Percentiles rank a stretch among this genome's conserved stretches.
Evolutionary conservation across 2,888 invertebrate genomes (phyloP).

Genomic region (Ophion costatus): DNA sequence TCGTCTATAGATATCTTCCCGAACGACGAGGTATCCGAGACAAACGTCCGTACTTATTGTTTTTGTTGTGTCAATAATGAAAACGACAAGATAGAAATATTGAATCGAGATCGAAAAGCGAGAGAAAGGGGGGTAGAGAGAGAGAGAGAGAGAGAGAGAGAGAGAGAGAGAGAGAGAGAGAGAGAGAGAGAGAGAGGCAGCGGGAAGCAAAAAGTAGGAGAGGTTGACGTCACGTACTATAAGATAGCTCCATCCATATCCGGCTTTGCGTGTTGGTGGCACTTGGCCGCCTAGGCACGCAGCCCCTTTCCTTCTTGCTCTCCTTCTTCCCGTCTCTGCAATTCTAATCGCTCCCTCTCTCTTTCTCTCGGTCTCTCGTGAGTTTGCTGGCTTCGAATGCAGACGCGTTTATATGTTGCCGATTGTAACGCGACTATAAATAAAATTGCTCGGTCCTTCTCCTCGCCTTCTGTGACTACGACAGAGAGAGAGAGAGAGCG

Average conservation of each 20-base stretch:
- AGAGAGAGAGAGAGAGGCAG: slow-evolving; percentile 61
- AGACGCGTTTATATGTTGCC: slow-evolving; percentile 41
- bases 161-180: not conserved
- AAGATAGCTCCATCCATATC: slow-evolving; percentile 73
- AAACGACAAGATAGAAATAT: not conserved
- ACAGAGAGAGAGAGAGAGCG: not conserved
- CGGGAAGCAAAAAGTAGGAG: slow-evolving; percentile 68
- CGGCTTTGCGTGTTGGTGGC: slow-evolving; percentile 73
- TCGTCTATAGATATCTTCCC: slow-evolving; percentile 3
- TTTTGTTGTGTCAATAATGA: not conserved
- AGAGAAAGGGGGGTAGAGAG: not conserved
- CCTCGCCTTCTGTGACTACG: slow-evolving; percentile 4
- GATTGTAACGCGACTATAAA: slow-evolving; percentile 62
- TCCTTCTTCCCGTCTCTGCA: slow-evolving; percentile 55
- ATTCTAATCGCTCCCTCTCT: slow-evolving; percentile 22
- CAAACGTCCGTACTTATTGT: not conserved
- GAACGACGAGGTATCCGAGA: not conserved
- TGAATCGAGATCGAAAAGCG: not conserved
- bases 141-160: slow-evolving; percentile 1
- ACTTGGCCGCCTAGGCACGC: slow-evolving; percentile 64
- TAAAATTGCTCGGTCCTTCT: slow-evolving; percentile 59
- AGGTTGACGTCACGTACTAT: slow-evolving; percentile 77
- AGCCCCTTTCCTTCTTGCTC: slow-evolving; percentile 46
- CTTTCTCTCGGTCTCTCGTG: slow-evolving; percentile 24
- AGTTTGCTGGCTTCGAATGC: slow-evolving; percentile 34